Base-by-base conservation (phyloP, 37 sponge, comb jelly and placozoan genomes). In the Beroe ovata region DNA sequence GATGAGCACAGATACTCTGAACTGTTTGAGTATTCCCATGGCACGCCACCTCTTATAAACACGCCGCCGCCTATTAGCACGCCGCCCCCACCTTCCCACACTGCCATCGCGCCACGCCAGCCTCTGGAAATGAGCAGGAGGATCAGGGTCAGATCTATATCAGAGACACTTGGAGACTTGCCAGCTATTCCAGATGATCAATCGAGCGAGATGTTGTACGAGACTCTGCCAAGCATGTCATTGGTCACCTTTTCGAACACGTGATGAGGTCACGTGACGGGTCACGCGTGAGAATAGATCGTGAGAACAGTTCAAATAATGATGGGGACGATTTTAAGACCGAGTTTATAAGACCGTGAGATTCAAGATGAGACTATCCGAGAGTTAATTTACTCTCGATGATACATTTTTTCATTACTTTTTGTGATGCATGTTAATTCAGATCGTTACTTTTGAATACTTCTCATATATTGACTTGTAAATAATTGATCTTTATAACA, bases 131-230 rank as follows among this genome's bases (percentile, higher is more conserved):
- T 62, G 22, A 62, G 63, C 8, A 6, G 54, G 11, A 11, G 29
- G 63, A 62, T 20, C 63, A 62, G 63, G 63, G 63, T 47, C 54
- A 77, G 33, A 77, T 77, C 84, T n/a, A 77, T 77, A 42, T 77
- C 84, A 23, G 84, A 77, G 35, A 77, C 33, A 6, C 84, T 77
- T 4, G 84, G 84, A 1, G 25, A 42, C 1, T 54, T 54, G 8
- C 84, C 84, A 20, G 84, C 84, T 3, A 29, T 77, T 1, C 84
- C 84, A 11, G 28, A 77, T 35, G 22, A 8, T 42, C 25, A 30
- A 26, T 42, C 84, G 54, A n/a, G 39, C 47, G 22, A 77, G 16
- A 4, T 77, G 39, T 30, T 77, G 84, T 36, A 42, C 14, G 54
- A 66, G 35, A 77, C 42, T 25, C 84, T 77, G 22, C 84, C 84